Base-by-base conservation (phyloP, 2,888 invertebrate species). In the Pogonocherus hispidulus region DNA sequence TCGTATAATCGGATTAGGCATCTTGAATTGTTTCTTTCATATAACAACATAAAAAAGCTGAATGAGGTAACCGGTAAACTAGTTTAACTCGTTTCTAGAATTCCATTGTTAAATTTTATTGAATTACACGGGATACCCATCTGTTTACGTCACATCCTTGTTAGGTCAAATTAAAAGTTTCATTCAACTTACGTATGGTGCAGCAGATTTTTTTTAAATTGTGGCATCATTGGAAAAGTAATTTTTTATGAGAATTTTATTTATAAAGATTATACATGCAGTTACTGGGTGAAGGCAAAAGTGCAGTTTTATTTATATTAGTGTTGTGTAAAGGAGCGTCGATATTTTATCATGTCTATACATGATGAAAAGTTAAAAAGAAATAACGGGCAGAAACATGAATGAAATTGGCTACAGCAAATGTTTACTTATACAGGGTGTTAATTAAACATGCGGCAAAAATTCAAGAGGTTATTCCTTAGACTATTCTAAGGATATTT, bases 81-180 rank as follows among this genome's bases (percentile, higher is more conserved):
- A 62, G 62, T 51, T 51, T 62, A 35, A 62, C 62, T 62, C 14
- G 62, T 62, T 62, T 62, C 51, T 62, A 62, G 62, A 62, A 62
- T 51, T 51, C 51, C 62, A 62, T 62, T 62, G 62, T 62, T 62
- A 35, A 62, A 51, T 22, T 62, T 51, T 59, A 59, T 59, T 59
- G 59, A 46, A 59, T 59, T 59, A 59, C 54, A 44, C 47, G 44
- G 56, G 16, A 56, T 44, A 56, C 41, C 14, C n/a, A 44, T 32
- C 14, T 14, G 57, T n/a, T 32, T 16, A 16, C 41, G 46, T 59
- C 59, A 62, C 23, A 51, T 62, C 62, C 62, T 62, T 49, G 8
- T 62, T 62, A 62, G 20, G 51, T 18, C 9, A 19, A 44, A 46
- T 59, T 47, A 46, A 47, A 59, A 47, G 41, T 16, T 59, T 49